Evolutionary conservation across 2,113 vertebrate species (phyloP), one percentile per base, ranked within the genome.

Genomic region (Charina bottae): DNA sequence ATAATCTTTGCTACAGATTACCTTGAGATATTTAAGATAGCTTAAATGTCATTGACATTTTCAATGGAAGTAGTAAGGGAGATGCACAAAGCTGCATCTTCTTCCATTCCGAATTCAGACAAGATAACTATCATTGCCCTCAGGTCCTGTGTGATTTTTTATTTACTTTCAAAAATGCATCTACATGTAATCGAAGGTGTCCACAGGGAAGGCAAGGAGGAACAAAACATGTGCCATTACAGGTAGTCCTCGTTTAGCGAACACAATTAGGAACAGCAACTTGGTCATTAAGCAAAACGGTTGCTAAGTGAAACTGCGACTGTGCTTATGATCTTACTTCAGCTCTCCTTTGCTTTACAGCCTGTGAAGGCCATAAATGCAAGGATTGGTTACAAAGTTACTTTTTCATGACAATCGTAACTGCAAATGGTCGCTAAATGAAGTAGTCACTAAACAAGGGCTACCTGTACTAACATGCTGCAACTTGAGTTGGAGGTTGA

Each of bases 1-100:
- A 42, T n/a, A 56, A 87, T 58, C 24, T 89, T 89, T 89, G 58
- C 12, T 62, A 23, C 28, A 60, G 86, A 58, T 87, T 87, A 87
- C 86, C 21, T 87, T 87, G 56, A 87, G 33, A 87, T 37, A 42
- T 60, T 42, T 59, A 19, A 87, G 56, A 87, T 58, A 88, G 60
- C 33, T 24, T 58, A 37, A 88, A 60, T 85, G 42, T 85, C 33
- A 42, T 17, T n/a, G 85, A 59, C 4, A 60, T 56, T 56, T 37
- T 88, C 86, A 59, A 24, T 87, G 8, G 6, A 46, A 88, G n/a
- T 6, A 15, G 37, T 53, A 85, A 53, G 28, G 46, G 42, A 85
- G 83, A 53, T 88, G 87, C 6, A 24, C 21, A 88, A 88, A 88
- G 56, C 33, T 42, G 59, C 1, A 60, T 42, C 23, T 59, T 37